These are phyloP conservation scores for Macropodus opercularis DNA, from an alignment of 2,797 vertebrate genomes.

Conservation along the genomic window DNA sequence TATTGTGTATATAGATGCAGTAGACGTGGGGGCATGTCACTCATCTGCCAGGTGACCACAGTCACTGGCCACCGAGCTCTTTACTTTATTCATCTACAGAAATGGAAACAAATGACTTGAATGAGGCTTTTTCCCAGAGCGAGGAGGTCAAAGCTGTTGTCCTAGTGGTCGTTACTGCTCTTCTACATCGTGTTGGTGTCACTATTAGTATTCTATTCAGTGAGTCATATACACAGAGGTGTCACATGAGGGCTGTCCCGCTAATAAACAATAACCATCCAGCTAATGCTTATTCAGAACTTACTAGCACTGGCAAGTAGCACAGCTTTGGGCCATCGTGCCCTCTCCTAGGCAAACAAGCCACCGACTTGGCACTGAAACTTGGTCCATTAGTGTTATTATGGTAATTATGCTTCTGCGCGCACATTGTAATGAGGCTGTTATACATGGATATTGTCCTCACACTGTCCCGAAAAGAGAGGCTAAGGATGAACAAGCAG, in stretches of 20 bases:
- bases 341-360: constrained; percentile 57
- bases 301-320: constrained; percentile 45
- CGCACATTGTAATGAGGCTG: constrained; percentile 55
- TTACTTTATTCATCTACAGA: constrained; percentile 36
- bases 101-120: constrained; percentile 51
- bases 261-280: constrained; percentile 55
- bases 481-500: constrained; percentile 47
- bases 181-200: constrained; percentile 33
- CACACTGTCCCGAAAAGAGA: constrained; percentile 35
- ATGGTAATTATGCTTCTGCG: constrained; percentile 65
- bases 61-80: constrained; percentile 26
- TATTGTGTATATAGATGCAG: constrained; percentile 39
- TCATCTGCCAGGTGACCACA: constrained; percentile 18
- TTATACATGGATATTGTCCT: constrained; percentile 53
- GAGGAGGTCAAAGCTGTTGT: constrained; percentile 64
- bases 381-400: constrained; percentile 67
- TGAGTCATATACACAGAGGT: constrained; percentile 29
- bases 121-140: constrained; percentile 49
- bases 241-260: constrained; percentile 27
- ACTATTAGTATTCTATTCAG: constrained; percentile 36
- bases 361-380: constrained; percentile 57
- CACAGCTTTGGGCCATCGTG: constrained; percentile 42
- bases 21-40: constrained; percentile 25
- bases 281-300: constrained; percentile 33
- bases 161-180: constrained; percentile 49